Percentiles rank a stretch among this genome's conserved stretches.
These are phyloP conservation scores for Ovis aries DNA, from an alignment of 2,113 vertebrate species.

Conservation along the genomic window DNA sequence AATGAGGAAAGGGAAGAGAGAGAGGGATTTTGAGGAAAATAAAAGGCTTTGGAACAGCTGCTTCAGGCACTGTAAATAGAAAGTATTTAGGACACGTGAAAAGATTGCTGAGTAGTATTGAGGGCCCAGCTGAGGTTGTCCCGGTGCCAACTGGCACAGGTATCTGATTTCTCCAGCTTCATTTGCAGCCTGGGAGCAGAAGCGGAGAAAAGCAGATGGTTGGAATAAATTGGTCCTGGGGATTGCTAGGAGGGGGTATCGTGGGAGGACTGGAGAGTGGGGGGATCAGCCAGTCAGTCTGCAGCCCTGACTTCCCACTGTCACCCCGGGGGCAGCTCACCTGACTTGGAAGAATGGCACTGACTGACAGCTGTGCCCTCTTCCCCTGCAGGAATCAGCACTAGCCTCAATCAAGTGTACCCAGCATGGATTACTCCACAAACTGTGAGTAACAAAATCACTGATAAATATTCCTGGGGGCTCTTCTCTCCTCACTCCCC, in stretches of 20 bases:
- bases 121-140: constrained; percentile 4
- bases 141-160: constrained; percentile 40
- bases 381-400: neutral
- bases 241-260: neutral
- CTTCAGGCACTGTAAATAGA: neutral
- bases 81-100: neutral
- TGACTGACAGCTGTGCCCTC: neutral
- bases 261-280: neutral
- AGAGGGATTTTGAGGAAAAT: neutral
- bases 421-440: neutral
- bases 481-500: neutral
- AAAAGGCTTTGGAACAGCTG: constrained; percentile 9
- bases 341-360: neutral
- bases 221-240: constrained; percentile 39
- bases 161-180: neutral
- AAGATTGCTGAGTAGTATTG: neutral
- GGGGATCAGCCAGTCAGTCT: neutral
- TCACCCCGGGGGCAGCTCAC: neutral
- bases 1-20: neutral
- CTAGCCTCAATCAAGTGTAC: neutral
- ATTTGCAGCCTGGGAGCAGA: constrained; percentile 37
- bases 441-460: neutral
- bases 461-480: neutral
- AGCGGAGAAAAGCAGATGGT: constrained; percentile 48
- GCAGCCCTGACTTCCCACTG: neutral